Evolutionary conservation across 2,888 invertebrate species (phyloP).

Genomic region (Eristalinus sepulchralis): DNA sequence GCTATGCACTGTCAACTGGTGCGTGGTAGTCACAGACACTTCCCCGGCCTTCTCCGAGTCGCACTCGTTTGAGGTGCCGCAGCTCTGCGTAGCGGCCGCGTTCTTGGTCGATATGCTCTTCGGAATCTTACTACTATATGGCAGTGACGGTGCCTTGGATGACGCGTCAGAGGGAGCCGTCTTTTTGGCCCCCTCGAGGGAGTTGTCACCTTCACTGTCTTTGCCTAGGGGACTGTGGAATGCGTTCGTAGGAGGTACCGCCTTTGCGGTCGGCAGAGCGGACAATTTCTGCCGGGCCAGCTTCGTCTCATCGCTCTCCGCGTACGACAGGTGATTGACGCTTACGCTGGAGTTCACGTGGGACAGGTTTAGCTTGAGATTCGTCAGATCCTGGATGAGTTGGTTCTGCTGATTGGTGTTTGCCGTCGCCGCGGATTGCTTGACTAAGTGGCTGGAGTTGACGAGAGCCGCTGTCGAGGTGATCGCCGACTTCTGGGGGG

Average conservation of each 20-base stretch:
- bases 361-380: constrained; percentile 76
- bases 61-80: constrained; percentile 72
- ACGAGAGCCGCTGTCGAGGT: constrained; percentile 79
- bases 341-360: constrained; percentile 80
- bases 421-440: constrained; percentile 79
- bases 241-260: constrained; percentile 73
- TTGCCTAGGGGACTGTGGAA: constrained; percentile 74
- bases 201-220: constrained; percentile 57
- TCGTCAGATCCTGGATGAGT: constrained; percentile 80
- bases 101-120: constrained; percentile 64
- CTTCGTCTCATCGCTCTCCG: constrained; percentile 83
- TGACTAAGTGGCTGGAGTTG: constrained; percentile 77
- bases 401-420: constrained; percentile 80
- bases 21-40: constrained; percentile 77
- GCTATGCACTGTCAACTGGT: constrained; percentile 83
- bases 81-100: constrained; percentile 6
- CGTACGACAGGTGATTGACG: constrained; percentile 82
- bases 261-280: constrained; percentile 63
- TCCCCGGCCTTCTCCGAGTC: constrained; percentile 74
- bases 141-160: constrained; percentile 49
- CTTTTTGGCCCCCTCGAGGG: constrained; percentile 86
- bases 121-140: constrained; percentile 69
- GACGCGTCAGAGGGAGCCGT: constrained; percentile 71
- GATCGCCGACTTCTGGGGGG: constrained; percentile 85
- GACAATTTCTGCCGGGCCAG: constrained; percentile 79